phyloP scores from a whole-genome alignment of 2,888 invertebrate genomes.

The Drosophila fungiperda region DNA sequence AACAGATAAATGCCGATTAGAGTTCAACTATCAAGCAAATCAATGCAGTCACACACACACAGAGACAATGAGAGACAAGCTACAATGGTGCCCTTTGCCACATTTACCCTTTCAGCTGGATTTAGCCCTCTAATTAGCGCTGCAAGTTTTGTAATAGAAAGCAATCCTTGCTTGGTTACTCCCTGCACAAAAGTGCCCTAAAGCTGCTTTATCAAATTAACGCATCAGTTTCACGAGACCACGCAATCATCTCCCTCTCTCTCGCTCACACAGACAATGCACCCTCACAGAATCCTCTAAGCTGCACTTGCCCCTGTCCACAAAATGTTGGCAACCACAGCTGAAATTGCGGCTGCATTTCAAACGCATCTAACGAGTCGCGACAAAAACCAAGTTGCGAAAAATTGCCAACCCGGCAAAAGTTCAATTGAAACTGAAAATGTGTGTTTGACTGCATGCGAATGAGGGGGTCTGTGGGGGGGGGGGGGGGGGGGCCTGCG shows the following conservation, averaged over 20 bases:
- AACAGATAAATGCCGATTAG: constrained; percentile 18
- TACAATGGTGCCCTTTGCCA: neutral
- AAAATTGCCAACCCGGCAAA: constrained; percentile 56
- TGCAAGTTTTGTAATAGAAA: constrained; percentile 63
- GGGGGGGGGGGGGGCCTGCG: neutral
- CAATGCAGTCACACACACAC: constrained; percentile 16
- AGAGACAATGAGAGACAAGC: too few relatives aligned
- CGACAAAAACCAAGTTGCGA: constrained; percentile 61
- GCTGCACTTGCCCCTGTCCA: neutral
- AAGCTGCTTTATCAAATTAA: constrained; percentile 71
- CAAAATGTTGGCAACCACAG: constrained; percentile 4
- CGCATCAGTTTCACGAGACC: constrained; percentile 63
- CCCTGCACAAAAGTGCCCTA: constrained; percentile 60
- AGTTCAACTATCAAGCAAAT: constrained; percentile 33
- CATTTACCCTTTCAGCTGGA: neutral
- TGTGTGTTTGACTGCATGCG: constrained; percentile 26
- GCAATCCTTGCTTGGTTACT: constrained; percentile 60
- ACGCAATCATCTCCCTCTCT: constrained; percentile 22
- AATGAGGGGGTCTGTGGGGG: neutral
- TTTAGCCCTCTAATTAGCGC: constrained; percentile 57
- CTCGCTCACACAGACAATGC: neutral
- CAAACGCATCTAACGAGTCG: constrained; percentile 60
- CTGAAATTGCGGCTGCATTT: constrained; percentile 52
- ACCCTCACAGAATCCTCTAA: neutral
- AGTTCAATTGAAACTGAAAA: constrained; percentile 63